A percentile compares a stretch with the other conserved stretches of the same genome.
Conservation (phyloP, 2,797 vertebrate genomes). For the Macrochelys suwanniensis region DNA sequence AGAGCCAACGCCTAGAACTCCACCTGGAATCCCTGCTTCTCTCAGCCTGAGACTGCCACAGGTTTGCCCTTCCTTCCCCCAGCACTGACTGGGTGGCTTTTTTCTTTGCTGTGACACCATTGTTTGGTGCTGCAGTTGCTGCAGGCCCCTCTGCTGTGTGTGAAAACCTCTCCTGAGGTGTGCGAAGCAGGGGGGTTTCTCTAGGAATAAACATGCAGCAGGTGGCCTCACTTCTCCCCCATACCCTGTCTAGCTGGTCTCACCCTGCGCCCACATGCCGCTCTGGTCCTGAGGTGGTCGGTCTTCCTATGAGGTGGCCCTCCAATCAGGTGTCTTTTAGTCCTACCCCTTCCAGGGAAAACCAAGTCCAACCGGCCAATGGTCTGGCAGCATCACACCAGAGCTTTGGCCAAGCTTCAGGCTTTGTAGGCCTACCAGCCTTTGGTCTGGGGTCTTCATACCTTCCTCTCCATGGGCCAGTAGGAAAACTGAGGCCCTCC, state of each 20-base stretch:
- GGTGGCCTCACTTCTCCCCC: not conserved
- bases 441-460: no score
- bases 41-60: not conserved
- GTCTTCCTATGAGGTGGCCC: no score
- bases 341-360: no score
- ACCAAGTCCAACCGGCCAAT: no score
- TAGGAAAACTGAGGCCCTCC: no score
- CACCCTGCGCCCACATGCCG: not conserved
- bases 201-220: not conserved
- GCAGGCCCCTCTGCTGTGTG: not conserved
- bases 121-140: not conserved
- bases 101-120: not conserved
- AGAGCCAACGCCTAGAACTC: not conserved
- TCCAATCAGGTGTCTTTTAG: no score
- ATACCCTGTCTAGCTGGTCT: accelerated
- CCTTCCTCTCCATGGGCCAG: no score
- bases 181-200: not conserved
- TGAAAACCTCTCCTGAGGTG: not conserved
- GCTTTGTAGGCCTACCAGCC: no score
- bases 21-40: not conserved
- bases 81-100: not conserved
- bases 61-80: not conserved
- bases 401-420: no score
- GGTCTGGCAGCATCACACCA: no score
- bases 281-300: no score